These are phyloP conservation scores for Podabrus alpinus DNA, from an alignment of 2,888 invertebrate species.

Conservation along the genomic window DNA sequence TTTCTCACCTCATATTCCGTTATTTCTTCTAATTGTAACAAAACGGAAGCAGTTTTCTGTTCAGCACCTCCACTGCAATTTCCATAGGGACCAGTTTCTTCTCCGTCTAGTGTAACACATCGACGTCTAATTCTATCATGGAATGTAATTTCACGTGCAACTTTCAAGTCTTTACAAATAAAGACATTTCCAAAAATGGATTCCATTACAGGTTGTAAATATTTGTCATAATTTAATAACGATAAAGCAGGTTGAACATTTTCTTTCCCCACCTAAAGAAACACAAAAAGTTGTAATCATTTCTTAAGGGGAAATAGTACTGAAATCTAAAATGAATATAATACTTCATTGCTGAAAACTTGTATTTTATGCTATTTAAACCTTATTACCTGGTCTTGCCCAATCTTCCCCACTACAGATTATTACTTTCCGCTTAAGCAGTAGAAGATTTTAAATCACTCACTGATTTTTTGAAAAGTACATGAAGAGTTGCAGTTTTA, in stretches of 20 bases:
- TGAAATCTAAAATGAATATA: no score
- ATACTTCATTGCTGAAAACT: no score
- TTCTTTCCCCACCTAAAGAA: conserved; percentile 69
- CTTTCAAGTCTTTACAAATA: conserved; percentile 79
- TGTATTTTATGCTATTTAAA: no score
- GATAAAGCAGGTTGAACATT: conserved; percentile 83
- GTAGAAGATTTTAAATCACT: no score
- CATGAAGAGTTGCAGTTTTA: no score
- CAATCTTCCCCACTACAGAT: no score
- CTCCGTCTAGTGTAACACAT: conserved; percentile 89
- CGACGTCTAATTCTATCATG: conserved; percentile 68
- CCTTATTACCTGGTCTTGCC: no score
- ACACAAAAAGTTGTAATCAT: no score
- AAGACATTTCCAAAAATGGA: conserved; percentile 87
- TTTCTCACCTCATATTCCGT: conserved; percentile 49
- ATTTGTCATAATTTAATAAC: conserved; percentile 71
- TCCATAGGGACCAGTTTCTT: conserved; percentile 89
- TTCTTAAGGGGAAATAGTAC: no score
- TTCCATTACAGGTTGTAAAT: conserved; percentile 76
- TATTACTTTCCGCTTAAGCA: no score
- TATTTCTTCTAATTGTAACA: conserved; percentile 64
- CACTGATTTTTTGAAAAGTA: no score
- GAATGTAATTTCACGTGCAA: conserved; percentile 82
- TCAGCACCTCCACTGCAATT: conserved; percentile 85
- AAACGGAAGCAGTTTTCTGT: conserved; percentile 61